Percentiles rank a stretch among this genome's conserved stretches.
phyloP scores from a whole-genome alignment of 2,113 vertebrate species.

The Eolophus roseicapilla region DNA sequence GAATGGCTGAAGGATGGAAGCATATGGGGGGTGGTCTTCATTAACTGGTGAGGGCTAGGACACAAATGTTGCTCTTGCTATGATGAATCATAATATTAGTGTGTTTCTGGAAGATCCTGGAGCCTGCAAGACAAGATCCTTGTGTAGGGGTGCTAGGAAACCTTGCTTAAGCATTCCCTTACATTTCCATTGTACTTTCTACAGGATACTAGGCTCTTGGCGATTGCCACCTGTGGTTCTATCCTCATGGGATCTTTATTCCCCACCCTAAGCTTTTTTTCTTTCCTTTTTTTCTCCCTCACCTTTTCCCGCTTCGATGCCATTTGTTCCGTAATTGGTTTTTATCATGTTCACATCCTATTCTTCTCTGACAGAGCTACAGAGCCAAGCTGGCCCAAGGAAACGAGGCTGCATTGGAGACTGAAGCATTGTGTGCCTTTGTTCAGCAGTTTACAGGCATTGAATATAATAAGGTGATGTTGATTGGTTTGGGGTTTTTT shows the following conservation, averaged over 20 bases:
- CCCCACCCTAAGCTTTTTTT: not conserved
- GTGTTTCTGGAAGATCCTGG: not conserved
- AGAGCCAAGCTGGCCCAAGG: slow-evolving; percentile 87
- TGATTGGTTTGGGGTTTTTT: not conserved
- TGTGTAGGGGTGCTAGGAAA: not conserved
- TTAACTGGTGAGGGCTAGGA: not conserved
- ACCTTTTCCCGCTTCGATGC: not conserved
- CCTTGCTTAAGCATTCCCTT: not conserved
- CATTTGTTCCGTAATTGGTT: not conserved
- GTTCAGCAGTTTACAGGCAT: slow-evolving; percentile 86
- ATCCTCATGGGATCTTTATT: not conserved
- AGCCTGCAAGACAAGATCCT: not conserved
- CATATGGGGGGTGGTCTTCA: not conserved
- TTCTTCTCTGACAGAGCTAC: slow-evolving; percentile 79
- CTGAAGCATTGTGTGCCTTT: slow-evolving; percentile 89
- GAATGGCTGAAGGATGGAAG: not conserved
- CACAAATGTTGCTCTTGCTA: not conserved
- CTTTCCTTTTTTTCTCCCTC: not conserved
- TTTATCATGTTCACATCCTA: not conserved
- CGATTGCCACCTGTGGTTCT: not conserved
- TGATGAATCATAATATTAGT: not conserved
- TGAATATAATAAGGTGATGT: slow-evolving; percentile 85
- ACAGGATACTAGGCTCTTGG: not conserved
- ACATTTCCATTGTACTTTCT: not conserved
- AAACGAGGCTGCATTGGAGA: slow-evolving; percentile 87